Evolutionary conservation across 2,888 invertebrate species (phyloP).

Genomic region (Deilephila elpenor): DNA sequence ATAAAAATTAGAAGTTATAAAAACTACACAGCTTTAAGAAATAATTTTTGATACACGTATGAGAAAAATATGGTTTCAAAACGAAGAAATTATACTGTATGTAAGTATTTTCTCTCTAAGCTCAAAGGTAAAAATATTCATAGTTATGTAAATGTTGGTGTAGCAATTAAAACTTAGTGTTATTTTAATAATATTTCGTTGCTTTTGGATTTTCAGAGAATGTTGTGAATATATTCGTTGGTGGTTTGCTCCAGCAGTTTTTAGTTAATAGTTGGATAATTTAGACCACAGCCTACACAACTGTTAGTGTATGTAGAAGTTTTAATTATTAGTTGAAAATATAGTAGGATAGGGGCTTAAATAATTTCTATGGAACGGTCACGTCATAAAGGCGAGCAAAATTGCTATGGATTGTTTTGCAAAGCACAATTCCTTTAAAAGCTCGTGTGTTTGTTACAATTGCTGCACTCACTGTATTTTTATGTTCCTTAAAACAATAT

Average conservation of each 20-base stretch:
- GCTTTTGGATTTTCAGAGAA: conserved; percentile 37
- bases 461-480: background rate
- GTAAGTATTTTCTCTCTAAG: conserved; percentile 10
- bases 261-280: conserved; percentile 53
- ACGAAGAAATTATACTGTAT: conserved; percentile 47
- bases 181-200: conserved; percentile 31
- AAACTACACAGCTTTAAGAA: conserved; percentile 31
- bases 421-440: conserved; percentile 7
- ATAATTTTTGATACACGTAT: conserved; percentile 43
- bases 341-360: background rate
- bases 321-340: conserved; percentile 8
- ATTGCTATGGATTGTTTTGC: background rate
- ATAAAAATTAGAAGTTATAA: conserved; percentile 43
- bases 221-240: conserved; percentile 46
- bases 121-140: conserved; percentile 24
- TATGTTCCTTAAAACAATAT: conserved; percentile 4
- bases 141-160: conserved; percentile 28
- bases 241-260: conserved; percentile 48
- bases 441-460: background rate
- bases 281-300: conserved; percentile 52
- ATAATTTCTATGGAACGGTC: background rate
- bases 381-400: background rate
- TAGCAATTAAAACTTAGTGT: conserved; percentile 26
- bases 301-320: conserved; percentile 44
- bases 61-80: conserved; percentile 45